These are phyloP conservation scores for Etheostoma nigrum DNA, from an alignment of 2,797 vertebrate genomes.

Conservation along the genomic window DNA sequence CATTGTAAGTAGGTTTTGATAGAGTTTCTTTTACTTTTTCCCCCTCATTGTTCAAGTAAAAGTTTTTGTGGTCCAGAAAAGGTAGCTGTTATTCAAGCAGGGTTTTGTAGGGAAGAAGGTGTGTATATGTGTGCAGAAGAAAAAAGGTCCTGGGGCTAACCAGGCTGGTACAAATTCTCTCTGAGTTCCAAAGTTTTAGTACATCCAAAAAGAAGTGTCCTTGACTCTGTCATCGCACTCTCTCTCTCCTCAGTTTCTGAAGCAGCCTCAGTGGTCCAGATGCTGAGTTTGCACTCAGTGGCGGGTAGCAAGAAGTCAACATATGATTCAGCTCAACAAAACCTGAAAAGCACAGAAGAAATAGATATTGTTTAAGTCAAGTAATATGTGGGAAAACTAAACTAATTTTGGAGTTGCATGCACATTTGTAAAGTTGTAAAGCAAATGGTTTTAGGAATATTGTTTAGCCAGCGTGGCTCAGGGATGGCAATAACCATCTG, in stretches of 20 bases:
- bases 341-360: conserved; percentile 81
- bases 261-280: conserved; percentile 80
- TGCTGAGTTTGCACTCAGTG: conserved; percentile 82
- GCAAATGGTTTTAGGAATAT: too few relatives aligned
- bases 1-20: conserved; percentile 62
- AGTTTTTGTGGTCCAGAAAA: conserved; percentile 80
- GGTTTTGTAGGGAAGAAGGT: conserved; percentile 69
- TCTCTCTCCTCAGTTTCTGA: conserved; percentile 70
- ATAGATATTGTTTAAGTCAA: neutral
- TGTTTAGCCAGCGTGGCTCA: neutral
- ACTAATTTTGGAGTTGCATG: neutral
- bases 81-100: conserved; percentile 82
- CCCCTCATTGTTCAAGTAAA: conserved; percentile 71
- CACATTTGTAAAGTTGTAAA: neutral
- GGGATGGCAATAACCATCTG: too few relatives aligned
- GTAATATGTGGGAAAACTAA: neutral
- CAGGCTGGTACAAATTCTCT: conserved; percentile 78
- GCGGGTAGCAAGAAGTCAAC: conserved; percentile 89
- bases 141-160: conserved; percentile 73
- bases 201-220: conserved; percentile 89
- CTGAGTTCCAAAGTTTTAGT: conserved; percentile 87
- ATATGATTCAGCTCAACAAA: conserved; percentile 92
- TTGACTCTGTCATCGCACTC: conserved; percentile 65
- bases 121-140: conserved; percentile 77
- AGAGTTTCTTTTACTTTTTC: conserved; percentile 66